Percentiles rank a stretch among this genome's conserved stretches.
Conservation (phyloP, 2,797 vertebrate genomes). For the Argyrosomus regius region DNA sequence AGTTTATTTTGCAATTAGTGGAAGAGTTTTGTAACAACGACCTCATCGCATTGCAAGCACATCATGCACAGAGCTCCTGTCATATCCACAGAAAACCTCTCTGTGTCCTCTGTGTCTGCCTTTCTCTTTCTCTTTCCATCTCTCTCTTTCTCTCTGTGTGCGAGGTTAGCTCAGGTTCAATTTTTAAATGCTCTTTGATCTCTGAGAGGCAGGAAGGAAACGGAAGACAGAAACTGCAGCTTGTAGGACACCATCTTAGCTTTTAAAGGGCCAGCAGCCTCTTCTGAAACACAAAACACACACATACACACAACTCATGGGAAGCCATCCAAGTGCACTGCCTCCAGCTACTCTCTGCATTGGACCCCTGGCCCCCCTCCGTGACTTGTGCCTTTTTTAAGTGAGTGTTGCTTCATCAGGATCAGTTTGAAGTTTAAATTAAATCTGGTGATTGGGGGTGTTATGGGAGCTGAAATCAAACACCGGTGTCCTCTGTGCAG, state of each 20-base stretch:
- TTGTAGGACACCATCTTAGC: conserved; percentile 84
- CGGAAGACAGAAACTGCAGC: conserved; percentile 80
- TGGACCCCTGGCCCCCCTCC: not conserved
- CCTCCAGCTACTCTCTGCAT: conserved; percentile 41
- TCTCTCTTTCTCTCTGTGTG: conserved; percentile 7
- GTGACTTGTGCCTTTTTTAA: conserved; percentile 14
- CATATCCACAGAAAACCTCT: conserved; percentile 29
- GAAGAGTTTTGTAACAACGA: conserved; percentile 53
- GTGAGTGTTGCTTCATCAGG: not conserved
- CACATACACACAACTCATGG: conserved; percentile 24
- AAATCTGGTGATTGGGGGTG: not conserved
- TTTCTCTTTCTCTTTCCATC: conserved; percentile 6
- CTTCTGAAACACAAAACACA: conserved; percentile 18
- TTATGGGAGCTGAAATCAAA: not conserved
- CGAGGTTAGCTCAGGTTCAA: conserved; percentile 67
- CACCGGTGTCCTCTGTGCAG: not conserved
- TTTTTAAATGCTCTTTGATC: conserved; percentile 63
- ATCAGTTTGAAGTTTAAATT: not conserved
- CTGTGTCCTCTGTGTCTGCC: not conserved
- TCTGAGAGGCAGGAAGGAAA: conserved; percentile 82
- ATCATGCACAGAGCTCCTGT: conserved; percentile 26
- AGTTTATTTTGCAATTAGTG: conserved; percentile 53
- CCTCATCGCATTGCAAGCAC: conserved; percentile 46
- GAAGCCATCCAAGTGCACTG: conserved; percentile 68
- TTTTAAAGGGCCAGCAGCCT: conserved; percentile 80